Base-by-base conservation (phyloP, 2,797 vertebrate species). In the Crenuchus spilurus region DNA sequence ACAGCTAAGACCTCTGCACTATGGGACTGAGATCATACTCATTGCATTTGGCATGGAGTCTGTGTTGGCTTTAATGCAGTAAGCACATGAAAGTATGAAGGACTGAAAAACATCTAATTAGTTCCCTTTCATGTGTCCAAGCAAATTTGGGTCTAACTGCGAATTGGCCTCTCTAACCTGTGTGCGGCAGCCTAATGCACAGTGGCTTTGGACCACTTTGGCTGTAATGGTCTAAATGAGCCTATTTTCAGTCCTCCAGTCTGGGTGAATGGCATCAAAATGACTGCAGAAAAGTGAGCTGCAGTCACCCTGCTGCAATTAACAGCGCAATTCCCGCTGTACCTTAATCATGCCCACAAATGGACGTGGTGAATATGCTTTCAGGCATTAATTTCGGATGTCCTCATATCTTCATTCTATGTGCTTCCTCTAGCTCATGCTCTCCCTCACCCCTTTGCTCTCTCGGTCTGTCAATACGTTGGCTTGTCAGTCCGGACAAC, bases 261-360 rank as follows among this genome's bases (percentile, higher is more conserved):
- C 1, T 22, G 41, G 49, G 57, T 20, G 55, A 80, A 51, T 66
- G 35, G 64, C 55, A 52, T 18, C 57, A n/a, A 58, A 72, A 66
- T 49, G 42, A 54, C 39, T 55, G 31, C 24, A 42, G 60, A 48
- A 65, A 66, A 61, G 30, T 58, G 39, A 71, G 67, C 42, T 60
- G 37, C 48, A 46, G 75, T 70, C 73, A 33, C 55, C 71, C 42
- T 48, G 28, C 24, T 55, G 41, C 72, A 72, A 78, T 74, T 84
- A 70, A 68, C 61, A 63, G 46, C 16, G 65, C 64, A 72, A 84
- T 82, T 60, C 6, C 26, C 41, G 28, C 61, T 39, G 46, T 54
- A 57, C 61, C 70, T 46, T 82, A 72, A 81, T 81, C 68, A 55
- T 52, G 49, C 35, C 60, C 48, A 51, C 61, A 70, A 70, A 79